phyloP scores from a whole-genome alignment of 2,113 vertebrate species.

The Lophius piscatorius region DNA sequence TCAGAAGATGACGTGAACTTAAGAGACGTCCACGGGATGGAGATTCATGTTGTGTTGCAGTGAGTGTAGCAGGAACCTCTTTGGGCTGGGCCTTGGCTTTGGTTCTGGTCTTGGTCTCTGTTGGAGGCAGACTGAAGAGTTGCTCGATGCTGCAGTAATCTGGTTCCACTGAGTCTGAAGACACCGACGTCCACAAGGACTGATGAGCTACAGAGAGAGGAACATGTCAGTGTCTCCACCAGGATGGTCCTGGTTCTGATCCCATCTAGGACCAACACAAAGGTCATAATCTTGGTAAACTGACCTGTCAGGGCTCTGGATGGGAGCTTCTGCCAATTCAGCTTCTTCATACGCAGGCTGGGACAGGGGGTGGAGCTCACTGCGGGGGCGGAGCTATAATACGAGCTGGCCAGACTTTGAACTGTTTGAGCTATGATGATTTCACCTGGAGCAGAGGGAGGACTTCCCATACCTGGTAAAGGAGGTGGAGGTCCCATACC shows the following conservation, averaged over 20 bases:
- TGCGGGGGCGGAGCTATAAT: slow-evolving; percentile 43
- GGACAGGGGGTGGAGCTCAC: slow-evolving; percentile 71
- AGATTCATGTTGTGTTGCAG: too few species aligned
- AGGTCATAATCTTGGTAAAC: background rate
- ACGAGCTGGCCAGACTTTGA: slow-evolving; percentile 61
- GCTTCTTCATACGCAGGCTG: slow-evolving; percentile 90
- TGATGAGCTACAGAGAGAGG: slow-evolving; percentile 73
- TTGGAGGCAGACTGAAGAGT: slow-evolving; percentile 88
- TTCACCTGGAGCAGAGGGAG: slow-evolving; percentile 56
- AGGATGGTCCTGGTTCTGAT: background rate
- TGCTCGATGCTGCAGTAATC: slow-evolving; percentile 90
- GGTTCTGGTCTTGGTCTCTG: slow-evolving; percentile 81
- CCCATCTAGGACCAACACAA: background rate
- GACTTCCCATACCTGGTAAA: too few species aligned
- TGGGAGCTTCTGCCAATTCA: slow-evolving; percentile 94
- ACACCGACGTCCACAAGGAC: slow-evolving; percentile 85
- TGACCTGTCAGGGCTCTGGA: slow-evolving; percentile 79
- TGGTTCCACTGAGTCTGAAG: slow-evolving; percentile 77
- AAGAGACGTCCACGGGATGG: background rate
- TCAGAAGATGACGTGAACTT: background rate
- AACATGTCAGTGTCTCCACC: background rate
- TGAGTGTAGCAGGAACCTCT: slow-evolving; percentile 75
- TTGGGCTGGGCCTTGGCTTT: slow-evolving; percentile 81
- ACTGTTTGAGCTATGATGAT: slow-evolving; percentile 69
- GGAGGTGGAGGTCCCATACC: slow-evolving; percentile 42